A percentile compares a stretch with the other conserved stretches of the same genome.
These are phyloP conservation scores for Lathronympha strigana DNA, from an alignment of 2,888 invertebrate genomes.

Conservation along the genomic window DNA sequence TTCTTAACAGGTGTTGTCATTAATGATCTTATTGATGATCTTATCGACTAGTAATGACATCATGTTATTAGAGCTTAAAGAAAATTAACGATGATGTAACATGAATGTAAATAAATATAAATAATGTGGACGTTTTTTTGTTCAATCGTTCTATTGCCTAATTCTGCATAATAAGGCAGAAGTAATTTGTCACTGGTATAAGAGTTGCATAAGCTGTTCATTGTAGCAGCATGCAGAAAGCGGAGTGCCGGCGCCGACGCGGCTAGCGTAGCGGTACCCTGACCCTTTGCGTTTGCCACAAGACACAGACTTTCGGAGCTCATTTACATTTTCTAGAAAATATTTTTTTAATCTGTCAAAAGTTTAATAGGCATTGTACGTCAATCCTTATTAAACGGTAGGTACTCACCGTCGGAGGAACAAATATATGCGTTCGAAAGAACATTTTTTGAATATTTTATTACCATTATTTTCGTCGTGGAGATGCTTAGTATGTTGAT, in stretches of 20 bases:
- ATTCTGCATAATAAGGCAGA: slow-evolving; percentile 6
- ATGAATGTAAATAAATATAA: too few relatives aligned
- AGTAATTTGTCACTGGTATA: slow-evolving; percentile 24
- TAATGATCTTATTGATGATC: slow-evolving; percentile 1
- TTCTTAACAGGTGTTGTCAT: not conserved
- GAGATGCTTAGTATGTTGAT: too few relatives aligned
- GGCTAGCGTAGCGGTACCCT: slow-evolving; percentile 75
- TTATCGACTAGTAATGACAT: slow-evolving; percentile 9
- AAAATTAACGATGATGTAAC: too few relatives aligned
- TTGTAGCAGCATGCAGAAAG: slow-evolving; percentile 45
- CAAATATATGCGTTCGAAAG: too few relatives aligned
- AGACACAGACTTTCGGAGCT: slow-evolving; percentile 37
- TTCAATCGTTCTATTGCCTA: not conserved
- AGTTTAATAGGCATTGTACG: too few relatives aligned
- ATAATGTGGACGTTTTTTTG: too few relatives aligned
- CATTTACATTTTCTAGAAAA: not conserved
- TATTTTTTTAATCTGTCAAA: too few relatives aligned
- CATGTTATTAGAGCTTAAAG: not conserved
- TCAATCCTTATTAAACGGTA: too few relatives aligned
- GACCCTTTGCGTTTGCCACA: slow-evolving; percentile 58
- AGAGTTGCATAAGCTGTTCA: slow-evolving; percentile 48
- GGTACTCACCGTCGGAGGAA: too few relatives aligned
- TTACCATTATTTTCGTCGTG: too few relatives aligned
- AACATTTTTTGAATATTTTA: too few relatives aligned
- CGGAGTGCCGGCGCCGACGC: slow-evolving; percentile 59